Evolutionary conservation across 1,140 invertebrate genomes (phyloP), one percentile per base, ranked within the genome.

Genomic region (Drosophila nigromelanica): DNA sequence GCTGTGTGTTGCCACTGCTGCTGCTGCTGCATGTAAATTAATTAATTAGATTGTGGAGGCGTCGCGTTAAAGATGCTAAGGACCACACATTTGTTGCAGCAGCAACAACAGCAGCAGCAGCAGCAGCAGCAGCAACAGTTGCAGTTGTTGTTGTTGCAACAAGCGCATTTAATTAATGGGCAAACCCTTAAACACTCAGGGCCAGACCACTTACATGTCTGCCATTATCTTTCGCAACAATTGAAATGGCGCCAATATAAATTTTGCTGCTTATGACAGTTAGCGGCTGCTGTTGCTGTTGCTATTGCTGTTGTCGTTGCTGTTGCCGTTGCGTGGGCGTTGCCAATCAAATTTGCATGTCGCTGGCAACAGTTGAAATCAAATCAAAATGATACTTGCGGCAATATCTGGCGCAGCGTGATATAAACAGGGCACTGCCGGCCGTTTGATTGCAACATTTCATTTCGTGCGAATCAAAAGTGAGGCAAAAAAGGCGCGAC

Each of bases 311-410:
- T 33, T 43, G 45, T 10, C 24, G 40, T 58, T 71, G 45, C 12
- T 33, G 43, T 58, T 75, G 58, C 64, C 33, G 43, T 78, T 64
- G 82, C 83, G 82, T 87, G 82, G 82, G 82, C 79, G 82, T 87
- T 63, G 83, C 83, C 78, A 87, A 87, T 86, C 82, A 71, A 78
- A 82, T 86, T 86, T 87, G 82, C 82, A 86, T 86, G 82, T 81
- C 43, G 54, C 73, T 77, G 81, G 81, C 76, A 83, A 83, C 66
- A 79, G 69, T 71, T 68, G 72, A 86, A 83, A 85, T 80, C 80
- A 80, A 85, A 85, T 80, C 59, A 80, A 63, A 77, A 80, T 63
- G 60, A 35, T 67, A 83, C 69, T 64, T 15, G 51, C 59, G 62
- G 59, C 48, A 18, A 51, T 61, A 45, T 24, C 55, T 8, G 56